Evolutionary conservation across 2,797 vertebrate species (phyloP), one percentile per base, ranked within the genome.

Genomic region (Parauchenoglanis ngamensis): DNA sequence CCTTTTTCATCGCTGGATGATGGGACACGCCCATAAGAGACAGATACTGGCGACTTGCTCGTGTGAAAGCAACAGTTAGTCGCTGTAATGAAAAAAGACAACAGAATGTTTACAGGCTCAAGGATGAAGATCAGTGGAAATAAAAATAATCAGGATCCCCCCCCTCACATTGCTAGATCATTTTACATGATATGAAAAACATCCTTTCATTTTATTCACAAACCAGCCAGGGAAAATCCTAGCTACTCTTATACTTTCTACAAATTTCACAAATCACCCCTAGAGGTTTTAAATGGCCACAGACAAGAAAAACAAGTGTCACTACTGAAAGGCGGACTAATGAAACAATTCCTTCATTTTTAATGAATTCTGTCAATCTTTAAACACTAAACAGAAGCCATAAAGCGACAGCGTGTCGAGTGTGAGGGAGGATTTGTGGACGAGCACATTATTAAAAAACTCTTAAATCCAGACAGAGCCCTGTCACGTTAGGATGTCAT

Each of bases 361-460:
- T 61, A 57, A 61, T 85, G 56, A 61, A n/a, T 72, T 84, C 52
- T 25, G n/a, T 54, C 28, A 21, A 67, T 52, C 40, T 75, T 28
- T 25, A 65, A 49, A 40, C 23, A 28, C 3, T 28, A 31, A 84
- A 77, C 49, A 54, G 11, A 19, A 17, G 61, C 3, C 46, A 87
- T 31, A 59, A 76, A 52, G 12, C 67, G 1, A 15, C 12, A 40
- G 23, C 19, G 25, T 25, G 35, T 40, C 35, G 35, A 40, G 35
- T 40, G 46, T 11, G 80, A 87, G 92, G 91, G 89, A 89, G 40
- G 87, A 92, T 94, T 92, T 92, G 92, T 93, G 87, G 89, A 93
- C 92, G 92, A 92, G 91, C 83, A 85, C 90, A 94, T 95, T 95
- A 94, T 92, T 93, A 94, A 94, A 94, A 94, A 90, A 87, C 92